A percentile compares a stretch with the other conserved stretches of the same genome.
Conservation (phyloP, 2,797 vertebrate species). For the Pelodytes ibericus region DNA sequence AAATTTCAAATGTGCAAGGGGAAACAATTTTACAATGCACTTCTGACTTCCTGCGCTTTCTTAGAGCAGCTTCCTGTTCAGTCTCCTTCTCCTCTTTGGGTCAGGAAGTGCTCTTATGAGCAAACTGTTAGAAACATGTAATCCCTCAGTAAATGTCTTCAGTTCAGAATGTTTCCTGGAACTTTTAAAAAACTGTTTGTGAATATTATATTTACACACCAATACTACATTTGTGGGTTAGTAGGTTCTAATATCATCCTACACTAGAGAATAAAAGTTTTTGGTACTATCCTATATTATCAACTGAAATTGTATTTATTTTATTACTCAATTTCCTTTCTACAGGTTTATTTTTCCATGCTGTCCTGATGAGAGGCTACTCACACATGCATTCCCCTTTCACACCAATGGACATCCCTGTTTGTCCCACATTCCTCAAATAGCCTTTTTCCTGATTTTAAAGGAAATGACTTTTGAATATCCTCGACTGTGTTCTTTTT, state of each 20-base stretch:
- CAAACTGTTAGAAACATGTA: too few relatives aligned
- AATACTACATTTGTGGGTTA: too few relatives aligned
- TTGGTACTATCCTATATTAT: too few relatives aligned
- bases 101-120: background rate
- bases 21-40: background rate
- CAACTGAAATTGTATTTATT: too few relatives aligned
- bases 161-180: too few relatives aligned
- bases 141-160: too few relatives aligned
- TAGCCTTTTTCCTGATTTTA: conserved; percentile 45
- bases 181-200: too few relatives aligned
- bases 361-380: background rate
- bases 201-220: too few relatives aligned
- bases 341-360: background rate
- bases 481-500: conserved; percentile 49
- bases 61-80: background rate
- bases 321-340: too few relatives aligned
- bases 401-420: conserved; percentile 33
- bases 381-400: background rate
- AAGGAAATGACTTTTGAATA: conserved; percentile 54
- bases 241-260: too few relatives aligned
- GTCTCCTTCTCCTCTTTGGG: background rate
- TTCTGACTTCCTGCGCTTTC: background rate
- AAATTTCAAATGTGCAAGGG: background rate
- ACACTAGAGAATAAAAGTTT: too few relatives aligned
- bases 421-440: conserved; percentile 41